These are phyloP conservation scores for Gobio occitaniae DNA, from an alignment of 2,797 vertebrate genomes.

Conservation along the genomic window DNA sequence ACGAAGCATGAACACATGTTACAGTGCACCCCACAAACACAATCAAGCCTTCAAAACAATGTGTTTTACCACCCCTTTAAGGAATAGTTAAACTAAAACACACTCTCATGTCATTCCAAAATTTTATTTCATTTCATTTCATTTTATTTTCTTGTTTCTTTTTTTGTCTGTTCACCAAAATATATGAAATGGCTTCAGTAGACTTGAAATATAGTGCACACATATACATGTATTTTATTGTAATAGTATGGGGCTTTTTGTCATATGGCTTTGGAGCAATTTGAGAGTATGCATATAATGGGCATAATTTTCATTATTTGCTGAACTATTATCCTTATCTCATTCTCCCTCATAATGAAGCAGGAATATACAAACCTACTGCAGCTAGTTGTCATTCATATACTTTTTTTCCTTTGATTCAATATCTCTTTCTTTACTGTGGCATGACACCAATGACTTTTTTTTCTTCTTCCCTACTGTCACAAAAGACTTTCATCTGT, in stretches of 20 bases:
- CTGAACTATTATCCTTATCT: not conserved
- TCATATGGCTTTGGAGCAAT: not conserved
- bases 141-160: not conserved
- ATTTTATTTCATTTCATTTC: not conserved
- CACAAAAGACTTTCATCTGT: slow-evolving; percentile 13
- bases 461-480: not conserved
- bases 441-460: not conserved
- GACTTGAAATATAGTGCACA: not conserved
- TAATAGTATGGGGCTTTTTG: not conserved
- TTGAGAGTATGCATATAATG: not conserved
- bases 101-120: not conserved
- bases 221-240: not conserved
- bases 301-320: not conserved
- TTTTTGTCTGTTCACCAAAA: not conserved
- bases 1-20: no score
- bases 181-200: not conserved
- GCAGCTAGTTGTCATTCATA: not conserved
- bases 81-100: not conserved
- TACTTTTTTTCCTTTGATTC: not conserved
- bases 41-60: no score
- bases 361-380: not conserved
- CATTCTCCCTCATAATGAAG: not conserved
- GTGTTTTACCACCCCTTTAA: no score
- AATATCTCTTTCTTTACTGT: not conserved
- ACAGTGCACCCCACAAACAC: no score